phyloP scores from a whole-genome alignment of 2,113 vertebrate species.

The Ptilorrhoa leucosticta region DNA sequence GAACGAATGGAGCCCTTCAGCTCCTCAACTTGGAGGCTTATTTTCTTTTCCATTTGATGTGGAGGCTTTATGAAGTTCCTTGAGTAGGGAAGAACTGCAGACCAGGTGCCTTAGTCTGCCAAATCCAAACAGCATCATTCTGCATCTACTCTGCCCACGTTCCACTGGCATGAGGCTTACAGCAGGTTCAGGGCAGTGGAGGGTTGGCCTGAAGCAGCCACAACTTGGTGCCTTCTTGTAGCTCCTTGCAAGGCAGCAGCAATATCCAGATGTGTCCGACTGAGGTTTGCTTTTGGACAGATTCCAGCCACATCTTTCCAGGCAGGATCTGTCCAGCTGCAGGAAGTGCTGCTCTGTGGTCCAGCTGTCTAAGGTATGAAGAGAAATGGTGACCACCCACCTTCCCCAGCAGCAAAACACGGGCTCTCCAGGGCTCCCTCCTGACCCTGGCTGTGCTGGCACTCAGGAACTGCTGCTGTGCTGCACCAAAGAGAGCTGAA shows the following conservation, averaged over 20 bases:
- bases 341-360: neutral
- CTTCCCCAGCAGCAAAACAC: neutral
- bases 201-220: neutral
- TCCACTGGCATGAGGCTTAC: neutral
- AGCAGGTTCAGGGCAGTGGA: neutral
- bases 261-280: neutral
- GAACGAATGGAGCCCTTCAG: fast-evolving
- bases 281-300: neutral
- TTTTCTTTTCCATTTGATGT: neutral
- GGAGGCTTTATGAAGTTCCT: neutral
- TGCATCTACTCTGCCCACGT: neutral
- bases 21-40: neutral
- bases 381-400: neutral
- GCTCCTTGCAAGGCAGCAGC: neutral
- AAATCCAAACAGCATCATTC: neutral
- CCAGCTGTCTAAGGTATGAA: neutral
- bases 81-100: neutral
- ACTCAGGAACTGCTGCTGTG: neutral
- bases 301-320: neutral
- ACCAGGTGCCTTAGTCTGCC: neutral
- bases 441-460: neutral
- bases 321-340: neutral
- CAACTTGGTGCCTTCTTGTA: neutral
- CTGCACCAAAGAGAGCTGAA: neutral
- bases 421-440: fast-evolving